Evolutionary conservation across 2,888 invertebrate species (phyloP).

Genomic region (Rosalia funebris): DNA sequence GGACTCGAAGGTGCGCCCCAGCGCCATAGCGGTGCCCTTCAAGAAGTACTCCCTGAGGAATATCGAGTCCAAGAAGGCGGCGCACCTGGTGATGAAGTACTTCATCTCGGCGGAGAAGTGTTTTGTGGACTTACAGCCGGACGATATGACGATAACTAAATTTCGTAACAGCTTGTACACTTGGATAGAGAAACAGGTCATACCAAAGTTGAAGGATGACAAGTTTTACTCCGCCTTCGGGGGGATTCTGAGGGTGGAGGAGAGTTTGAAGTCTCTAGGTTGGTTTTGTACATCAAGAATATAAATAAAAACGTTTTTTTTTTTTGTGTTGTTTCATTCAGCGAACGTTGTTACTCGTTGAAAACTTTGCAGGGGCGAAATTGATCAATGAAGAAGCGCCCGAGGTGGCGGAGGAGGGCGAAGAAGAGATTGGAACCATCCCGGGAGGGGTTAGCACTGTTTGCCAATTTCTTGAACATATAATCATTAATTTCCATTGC

Average conservation of each 20-base stretch:
- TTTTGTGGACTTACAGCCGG: conserved; percentile 60
- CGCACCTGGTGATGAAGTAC: conserved; percentile 66
- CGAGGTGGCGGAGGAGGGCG: conserved; percentile 30
- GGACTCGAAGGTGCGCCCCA: conserved; percentile 65
- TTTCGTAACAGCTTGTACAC: conserved; percentile 68
- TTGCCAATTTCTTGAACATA: too few relatives aligned
- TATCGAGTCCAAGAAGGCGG: conserved; percentile 55
- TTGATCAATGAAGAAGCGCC: not conserved
- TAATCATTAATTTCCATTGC: not conserved
- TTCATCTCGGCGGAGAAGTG: conserved; percentile 67
- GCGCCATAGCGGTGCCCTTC: conserved; percentile 73
- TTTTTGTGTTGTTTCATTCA: too few relatives aligned
- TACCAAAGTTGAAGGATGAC: conserved; percentile 69
- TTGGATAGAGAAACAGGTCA: conserved; percentile 66
- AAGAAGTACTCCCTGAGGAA: conserved; percentile 65
- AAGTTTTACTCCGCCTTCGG: conserved; percentile 69
- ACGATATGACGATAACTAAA: conserved; percentile 55
- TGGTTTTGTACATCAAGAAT: not conserved
- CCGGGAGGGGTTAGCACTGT: conserved; percentile 27
- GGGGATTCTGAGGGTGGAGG: conserved; percentile 59
- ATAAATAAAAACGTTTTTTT: not conserved
- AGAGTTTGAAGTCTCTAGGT: conserved; percentile 60
- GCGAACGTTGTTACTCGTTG: too few relatives aligned
- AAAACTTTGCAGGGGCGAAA: conserved; percentile 8
- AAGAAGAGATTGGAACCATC: conserved; percentile 36